Conservation (phyloP, 2,113 vertebrate genomes). For the Megaleporinus macrocephalus region DNA sequence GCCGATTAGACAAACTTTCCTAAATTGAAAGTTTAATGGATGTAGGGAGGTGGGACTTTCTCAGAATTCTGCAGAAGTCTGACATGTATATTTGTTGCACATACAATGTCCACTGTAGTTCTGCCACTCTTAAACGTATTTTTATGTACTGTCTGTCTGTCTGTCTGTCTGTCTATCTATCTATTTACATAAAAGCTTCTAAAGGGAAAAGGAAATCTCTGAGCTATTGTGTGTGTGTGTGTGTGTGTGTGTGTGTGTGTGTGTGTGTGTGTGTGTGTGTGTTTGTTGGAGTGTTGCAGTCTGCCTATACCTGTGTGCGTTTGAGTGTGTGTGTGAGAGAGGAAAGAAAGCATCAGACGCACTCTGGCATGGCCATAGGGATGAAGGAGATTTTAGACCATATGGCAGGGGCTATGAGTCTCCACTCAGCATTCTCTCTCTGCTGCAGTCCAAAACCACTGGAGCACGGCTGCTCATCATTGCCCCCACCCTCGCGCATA, state of each 20-base stretch:
- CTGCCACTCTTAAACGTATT: too few species aligned
- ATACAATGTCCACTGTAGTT: too few species aligned
- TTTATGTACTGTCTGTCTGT: too few species aligned
- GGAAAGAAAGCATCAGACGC: constrained; percentile 29
- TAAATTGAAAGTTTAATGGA: too few species aligned
- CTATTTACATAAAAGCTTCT: constrained; percentile 29
- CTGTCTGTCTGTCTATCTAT: not conserved
- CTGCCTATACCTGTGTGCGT: not conserved
- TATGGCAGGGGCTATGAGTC: constrained; percentile 86
- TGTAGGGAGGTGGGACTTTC: too few species aligned
- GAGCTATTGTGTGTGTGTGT: constrained; percentile 18
- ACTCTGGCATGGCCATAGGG: constrained; percentile 29
- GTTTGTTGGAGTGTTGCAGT: constrained; percentile 20
- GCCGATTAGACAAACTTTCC: too few species aligned
- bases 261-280: constrained; percentile 16
- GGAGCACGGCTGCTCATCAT: constrained; percentile 87
- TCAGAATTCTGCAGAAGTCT: too few species aligned
- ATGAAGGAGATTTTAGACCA: constrained; percentile 77
- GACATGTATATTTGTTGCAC: too few species aligned
- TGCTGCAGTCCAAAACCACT: constrained; percentile 82
- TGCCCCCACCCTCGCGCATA: constrained; percentile 71
- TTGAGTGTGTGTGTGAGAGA: constrained; percentile 4
- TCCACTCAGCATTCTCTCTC: constrained; percentile 85
- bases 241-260: not conserved
- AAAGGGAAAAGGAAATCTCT: constrained; percentile 25